Evolutionary conservation across 2,113 vertebrate genomes (phyloP), one percentile per base, ranked within the genome.

Genomic region (Rana temporaria): DNA sequence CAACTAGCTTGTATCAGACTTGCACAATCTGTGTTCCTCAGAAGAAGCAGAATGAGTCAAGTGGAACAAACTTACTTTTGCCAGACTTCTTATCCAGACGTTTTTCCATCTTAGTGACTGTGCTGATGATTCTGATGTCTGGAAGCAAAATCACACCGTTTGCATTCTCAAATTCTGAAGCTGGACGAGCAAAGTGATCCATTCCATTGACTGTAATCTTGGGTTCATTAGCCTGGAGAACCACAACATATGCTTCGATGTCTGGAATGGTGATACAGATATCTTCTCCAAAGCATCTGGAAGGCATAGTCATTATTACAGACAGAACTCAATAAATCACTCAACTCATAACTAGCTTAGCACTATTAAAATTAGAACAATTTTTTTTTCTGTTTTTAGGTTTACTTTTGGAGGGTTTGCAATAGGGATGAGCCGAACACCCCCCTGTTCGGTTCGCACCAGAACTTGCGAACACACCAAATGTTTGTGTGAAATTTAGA

Each of bases 281-380:
- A 84, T 99, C 98, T 90, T 99, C 98, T 82, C 97, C 97, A 72
- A 98, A 99, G 92, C 98, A 99, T 90, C 98, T 99, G 88, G 84
- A 89, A 88, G 88, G 87, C 63, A 90, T 0, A 82, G 65, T 16
- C 18, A 67, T 42, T 9, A 67, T 66, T 64, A 30, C 16, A 24
- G 7, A 11, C 34, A 8, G 42, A 48, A 48, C 42, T 48, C 42
- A 48, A 48, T 48, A 48, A 48, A 48, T 48, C 9, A 48, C 38
- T 1, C 16, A 30, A 30, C 26, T 30, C 26, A 71, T 6, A 24
- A 24, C 57, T 6, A 9, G 8, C 26, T 24, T 30, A 55, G 5
- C 11, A 18, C 22, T 56, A 11, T 22, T 38, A 72, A 53, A 52
- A 52, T 4, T 70, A 70, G 18, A 32, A 20, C 22, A 42, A 19